Base-by-base conservation (phyloP, 2,113 vertebrate species). In the Bostrychus sinensis region DNA sequence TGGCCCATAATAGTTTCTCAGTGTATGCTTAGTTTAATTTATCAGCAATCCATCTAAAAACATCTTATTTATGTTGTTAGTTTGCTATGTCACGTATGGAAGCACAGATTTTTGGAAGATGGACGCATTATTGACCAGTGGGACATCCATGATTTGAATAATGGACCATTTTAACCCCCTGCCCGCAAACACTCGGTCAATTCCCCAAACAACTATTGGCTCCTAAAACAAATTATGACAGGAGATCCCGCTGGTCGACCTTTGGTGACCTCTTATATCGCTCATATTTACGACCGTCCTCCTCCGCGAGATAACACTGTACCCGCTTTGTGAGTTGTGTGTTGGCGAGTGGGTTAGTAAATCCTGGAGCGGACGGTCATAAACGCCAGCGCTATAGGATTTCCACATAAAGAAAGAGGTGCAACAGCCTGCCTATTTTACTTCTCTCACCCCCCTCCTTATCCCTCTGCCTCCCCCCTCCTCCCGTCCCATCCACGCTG, bases 141-240 rank as follows among this genome's bases (percentile, higher is more conserved):
- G 14, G 48, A 28, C 48, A 51, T 51, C 46, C 2, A 5, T 45
- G 13, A 9, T 28, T 28, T 28, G 25, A 28, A 51, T 50, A 51
- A 51, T 51, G 46, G 25, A 51, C 25, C 90, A 92, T 91, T 89
- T 86, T 88, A 87, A 75, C 83, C 82, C 36, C 62, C 70, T 86
- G 22, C 42, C 30, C 42, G 42, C 58, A 19, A 5, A 13, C 26
- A 14, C 90, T 90, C 69, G 64, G 81, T 88, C 86, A 82, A 86
- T 83, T 87, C 85, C 77, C 88, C 85, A 71, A 91, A 91, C 80
- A 87, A 70, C 80, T 82, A 91, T 90, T 90, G 87, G 86, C 91
- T 90, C 87, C 89, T 93, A 69, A 93, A 94, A 94, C 88, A 94
- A 94, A 94, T 92, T 93, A 95, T 92, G 92, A 94, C 87, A 91